Conservation (phyloP, 2,888 invertebrate species). For the Timandra comae region DNA sequence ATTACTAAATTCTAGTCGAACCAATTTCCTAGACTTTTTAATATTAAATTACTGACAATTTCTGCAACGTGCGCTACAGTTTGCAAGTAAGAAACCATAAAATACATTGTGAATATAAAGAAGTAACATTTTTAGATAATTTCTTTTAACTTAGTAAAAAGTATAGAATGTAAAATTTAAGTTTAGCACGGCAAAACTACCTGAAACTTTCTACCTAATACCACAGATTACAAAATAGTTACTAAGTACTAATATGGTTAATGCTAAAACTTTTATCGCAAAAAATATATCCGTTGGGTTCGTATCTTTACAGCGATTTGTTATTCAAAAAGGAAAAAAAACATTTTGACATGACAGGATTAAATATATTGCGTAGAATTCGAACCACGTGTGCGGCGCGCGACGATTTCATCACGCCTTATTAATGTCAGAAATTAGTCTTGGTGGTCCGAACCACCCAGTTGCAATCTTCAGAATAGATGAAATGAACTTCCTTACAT, state of each 20-base stretch:
- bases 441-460: slow-evolving; percentile 37
- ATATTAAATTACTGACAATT: no score
- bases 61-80: no score
- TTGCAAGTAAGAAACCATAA: no score
- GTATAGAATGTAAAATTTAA: no score
- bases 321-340: slow-evolving; percentile 21
- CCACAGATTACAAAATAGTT: slow-evolving; percentile 4
- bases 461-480: slow-evolving; percentile 20
- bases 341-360: slow-evolving; percentile 30
- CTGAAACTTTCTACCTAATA: no score
- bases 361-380: slow-evolving; percentile 38
- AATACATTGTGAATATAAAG: no score
- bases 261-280: slow-evolving; percentile 1
- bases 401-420: slow-evolving; percentile 57
- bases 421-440: slow-evolving; percentile 64
- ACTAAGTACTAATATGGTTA: no score
- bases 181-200: no score
- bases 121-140: no score
- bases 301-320: slow-evolving; percentile 10
- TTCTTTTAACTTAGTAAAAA: no score
- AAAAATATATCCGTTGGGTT: slow-evolving; percentile 2
- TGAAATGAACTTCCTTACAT: slow-evolving; percentile 5
- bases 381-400: slow-evolving; percentile 47
- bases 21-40: no score
- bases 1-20: no score